These are phyloP conservation scores for Lepidurus apus DNA, from an alignment of 1,140 invertebrate species.

Conservation along the genomic window DNA sequence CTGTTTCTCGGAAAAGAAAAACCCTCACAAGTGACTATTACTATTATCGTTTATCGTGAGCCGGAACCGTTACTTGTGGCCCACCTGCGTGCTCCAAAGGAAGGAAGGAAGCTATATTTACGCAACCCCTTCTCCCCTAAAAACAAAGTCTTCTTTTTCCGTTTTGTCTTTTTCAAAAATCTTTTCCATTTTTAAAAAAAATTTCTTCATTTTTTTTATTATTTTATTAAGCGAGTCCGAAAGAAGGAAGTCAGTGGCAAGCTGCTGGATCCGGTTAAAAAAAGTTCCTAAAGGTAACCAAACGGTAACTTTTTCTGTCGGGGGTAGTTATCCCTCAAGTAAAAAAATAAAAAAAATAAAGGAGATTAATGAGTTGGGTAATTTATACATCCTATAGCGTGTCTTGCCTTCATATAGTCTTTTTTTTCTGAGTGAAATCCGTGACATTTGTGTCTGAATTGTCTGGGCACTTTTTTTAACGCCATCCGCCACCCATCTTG, in stretches of 20 bases:
- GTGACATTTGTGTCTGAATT: conserved; percentile 1
- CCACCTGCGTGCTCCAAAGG: not conserved
- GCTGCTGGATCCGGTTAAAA: not conserved
- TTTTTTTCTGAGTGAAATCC: conserved; percentile 2
- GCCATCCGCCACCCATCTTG: conserved; percentile 12
- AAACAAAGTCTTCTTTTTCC: not conserved
- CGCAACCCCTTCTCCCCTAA: not conserved
- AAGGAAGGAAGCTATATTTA: conserved; percentile 16
- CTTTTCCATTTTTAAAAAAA: too few species aligned
- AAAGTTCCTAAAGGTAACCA: not conserved
- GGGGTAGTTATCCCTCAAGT: not conserved
- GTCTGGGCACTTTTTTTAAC: not conserved
- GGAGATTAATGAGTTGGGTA: conserved; percentile 3
- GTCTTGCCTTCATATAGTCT: conserved; percentile 4
- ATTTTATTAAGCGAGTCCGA: not conserved
- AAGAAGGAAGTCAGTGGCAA: not conserved
- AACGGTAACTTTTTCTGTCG: not conserved
- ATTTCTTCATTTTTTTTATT: too few species aligned
- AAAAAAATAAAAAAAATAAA: not conserved
- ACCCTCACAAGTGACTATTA: not conserved
- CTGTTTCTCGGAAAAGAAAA: too few species aligned
- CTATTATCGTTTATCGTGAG: conserved; percentile 2
- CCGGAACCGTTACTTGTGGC: not conserved
- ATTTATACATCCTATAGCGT: conserved; percentile 11
- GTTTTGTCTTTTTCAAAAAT: not conserved